Base-by-base conservation (phyloP, 2,113 vertebrate genomes). In the Copsychus sechellarum region DNA sequence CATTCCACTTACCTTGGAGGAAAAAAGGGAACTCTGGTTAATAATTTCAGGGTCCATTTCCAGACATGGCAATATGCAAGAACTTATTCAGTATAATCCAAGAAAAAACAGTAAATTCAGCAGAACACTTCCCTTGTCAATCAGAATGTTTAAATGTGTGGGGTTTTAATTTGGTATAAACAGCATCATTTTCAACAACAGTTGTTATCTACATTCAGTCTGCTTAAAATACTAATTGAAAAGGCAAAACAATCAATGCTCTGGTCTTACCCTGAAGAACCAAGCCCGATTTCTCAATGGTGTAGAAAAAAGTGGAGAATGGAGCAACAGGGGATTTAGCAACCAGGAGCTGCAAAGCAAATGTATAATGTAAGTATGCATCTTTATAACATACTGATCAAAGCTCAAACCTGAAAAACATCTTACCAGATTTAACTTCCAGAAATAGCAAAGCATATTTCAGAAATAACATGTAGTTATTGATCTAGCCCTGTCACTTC, bases 311-410 rank as follows among this genome's bases (percentile, higher is more conserved):
- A 56, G 97, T 42, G 0, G 97, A 95, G 73, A 98, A 98, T 9
- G 98, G 98, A 86, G 98, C 98, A 93, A 98, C 92, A 29, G 98
- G 98, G 13, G 98, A 99, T 87, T 99, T 99, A 85, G 98, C 98
- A 74, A 98, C 95, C 79, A 98, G 97, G 66, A 99, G 96, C 98
- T 99, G 97, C 70, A 98, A 81, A 95, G 47, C 54, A 90, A 96
- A 65, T 10, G 34, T 74, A 26, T 57, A 11, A 60, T 25, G 4
- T 81, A 58, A 97, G 57, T 34, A 78, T 24, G 36, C 14, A 40
- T 60, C 33, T 70, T 73, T 77, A 28, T 81, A 92, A 86, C 45
- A n/a, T 21, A 43, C 25, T 57, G 53, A 84, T 88, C 80, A 71
- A 61, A 86, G 29, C 23, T 92, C 61, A 80, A 20, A 70, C 79